phyloP scores from a whole-genome alignment of 2,888 invertebrate species.

The Leucozona laternaria region DNA sequence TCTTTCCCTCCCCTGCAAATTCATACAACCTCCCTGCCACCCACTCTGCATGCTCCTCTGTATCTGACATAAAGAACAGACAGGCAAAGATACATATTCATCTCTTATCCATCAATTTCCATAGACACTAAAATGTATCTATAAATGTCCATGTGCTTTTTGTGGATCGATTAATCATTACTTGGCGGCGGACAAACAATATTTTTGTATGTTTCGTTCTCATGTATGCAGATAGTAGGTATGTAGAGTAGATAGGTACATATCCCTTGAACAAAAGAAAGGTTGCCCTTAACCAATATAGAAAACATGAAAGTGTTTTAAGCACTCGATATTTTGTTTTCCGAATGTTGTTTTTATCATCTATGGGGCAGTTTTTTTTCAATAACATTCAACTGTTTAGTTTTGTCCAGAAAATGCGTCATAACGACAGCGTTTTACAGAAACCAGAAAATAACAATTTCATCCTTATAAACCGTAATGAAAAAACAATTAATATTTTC shows the following conservation, averaged over 20 bases:
- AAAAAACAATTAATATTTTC: not conserved
- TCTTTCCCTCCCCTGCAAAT: no score
- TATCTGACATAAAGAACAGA: not conserved
- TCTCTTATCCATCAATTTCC: conserved; percentile 1
- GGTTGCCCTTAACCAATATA: not conserved
- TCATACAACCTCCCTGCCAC: not conserved
- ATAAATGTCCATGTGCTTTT: conserved; percentile 17
- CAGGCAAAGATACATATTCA: not conserved
- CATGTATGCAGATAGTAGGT: not conserved
- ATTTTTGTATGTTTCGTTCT: not conserved
- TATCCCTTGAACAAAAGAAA: not conserved
- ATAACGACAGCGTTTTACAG: not conserved
- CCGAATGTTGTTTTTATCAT: not conserved
- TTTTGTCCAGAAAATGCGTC: not conserved
- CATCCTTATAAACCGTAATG: no score
- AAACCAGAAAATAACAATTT: not conserved
- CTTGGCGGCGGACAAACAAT: not conserved
- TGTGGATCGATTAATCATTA: conserved; percentile 15
- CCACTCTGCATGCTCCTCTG: no score
- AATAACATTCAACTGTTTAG: not conserved
- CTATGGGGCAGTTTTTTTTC: not conserved
- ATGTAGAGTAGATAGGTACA: not conserved
- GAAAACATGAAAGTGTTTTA: not conserved
- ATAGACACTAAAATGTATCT: not conserved
- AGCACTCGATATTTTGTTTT: not conserved